Percentiles rank a stretch among this genome's conserved stretches.
These are phyloP conservation scores for Plecturocebus donacophilus DNA, from an alignment of 2,113 vertebrate species.

Conservation along the genomic window DNA sequence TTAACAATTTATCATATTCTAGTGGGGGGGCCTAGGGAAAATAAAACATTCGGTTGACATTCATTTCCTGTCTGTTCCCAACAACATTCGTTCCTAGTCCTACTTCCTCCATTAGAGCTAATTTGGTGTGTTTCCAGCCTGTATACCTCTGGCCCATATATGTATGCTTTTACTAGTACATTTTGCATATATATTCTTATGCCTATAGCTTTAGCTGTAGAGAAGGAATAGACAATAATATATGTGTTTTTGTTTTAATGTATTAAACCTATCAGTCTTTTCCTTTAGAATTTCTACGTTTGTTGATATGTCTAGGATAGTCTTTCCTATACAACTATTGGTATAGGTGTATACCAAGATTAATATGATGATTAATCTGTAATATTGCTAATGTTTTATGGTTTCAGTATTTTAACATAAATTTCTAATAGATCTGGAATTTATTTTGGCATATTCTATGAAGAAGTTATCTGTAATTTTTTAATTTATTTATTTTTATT, in stretches of 20 bases:
- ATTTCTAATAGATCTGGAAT: neutral
- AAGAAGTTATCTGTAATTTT: neutral
- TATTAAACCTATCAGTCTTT: neutral
- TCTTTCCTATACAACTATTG: neutral
- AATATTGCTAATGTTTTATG: neutral
- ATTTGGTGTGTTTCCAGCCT: neutral
- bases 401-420: neutral
- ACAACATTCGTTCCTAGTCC: rapidly evolving
- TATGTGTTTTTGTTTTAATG: neutral
- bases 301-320: neutral
- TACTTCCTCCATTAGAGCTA: neutral
- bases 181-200: neutral
- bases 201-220: neutral
- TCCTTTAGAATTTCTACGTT: neutral
- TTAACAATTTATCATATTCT: neutral
- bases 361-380: neutral
- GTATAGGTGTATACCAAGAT: neutral
- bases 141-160: neutral
- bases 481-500: too few relatives aligned
- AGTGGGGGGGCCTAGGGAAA: rapidly evolving
- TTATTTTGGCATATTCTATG: conserved; percentile 15
- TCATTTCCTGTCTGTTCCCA: neutral
- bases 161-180: neutral
- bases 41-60: rapidly evolving
- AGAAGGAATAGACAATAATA: neutral